Percentiles rank a stretch among this genome's conserved stretches.
phyloP scores from a whole-genome alignment of 30 jellyfish, hydroid and myxozoan species.

The Sanderia malayensis region DNA sequence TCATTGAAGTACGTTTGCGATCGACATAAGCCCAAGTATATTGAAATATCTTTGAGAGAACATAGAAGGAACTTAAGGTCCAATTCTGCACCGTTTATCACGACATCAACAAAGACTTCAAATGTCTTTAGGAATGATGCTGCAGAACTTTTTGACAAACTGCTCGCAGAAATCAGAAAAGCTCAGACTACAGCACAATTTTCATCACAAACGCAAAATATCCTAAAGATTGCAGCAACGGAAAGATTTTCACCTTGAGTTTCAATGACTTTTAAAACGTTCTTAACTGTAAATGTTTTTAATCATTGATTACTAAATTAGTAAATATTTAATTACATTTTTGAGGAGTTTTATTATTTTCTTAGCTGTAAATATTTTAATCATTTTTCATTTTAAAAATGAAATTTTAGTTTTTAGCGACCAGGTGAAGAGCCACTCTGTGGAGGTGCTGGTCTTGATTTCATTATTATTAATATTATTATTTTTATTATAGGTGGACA shows the following conservation, averaged over 20 bases:
- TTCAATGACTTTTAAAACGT: background rate
- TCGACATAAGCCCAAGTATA: too few species aligned
- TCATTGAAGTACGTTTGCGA: too few species aligned
- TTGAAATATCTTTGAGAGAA: too few species aligned
- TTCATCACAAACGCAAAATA: background rate
- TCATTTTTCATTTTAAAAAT: too few species aligned
- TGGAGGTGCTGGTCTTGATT: background rate
- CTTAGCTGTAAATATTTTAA: background rate
- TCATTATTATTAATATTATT: constrained; percentile 2
- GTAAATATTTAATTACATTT: background rate
- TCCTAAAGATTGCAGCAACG: background rate
- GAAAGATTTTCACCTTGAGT: background rate
- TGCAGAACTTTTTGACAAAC: background rate
- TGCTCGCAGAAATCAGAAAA: background rate
- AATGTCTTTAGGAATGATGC: background rate
- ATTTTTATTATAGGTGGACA: constrained; percentile 15
- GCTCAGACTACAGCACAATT: background rate
- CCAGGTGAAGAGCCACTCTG: constrained; percentile 4
- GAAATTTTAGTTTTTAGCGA: background rate
- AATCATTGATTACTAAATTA: too few species aligned
- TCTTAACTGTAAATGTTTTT: background rate
- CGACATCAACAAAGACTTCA: background rate
- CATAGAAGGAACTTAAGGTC: too few species aligned
- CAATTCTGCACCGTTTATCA: background rate
- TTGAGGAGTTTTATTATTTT: background rate